Evolutionary conservation across 2,113 vertebrate genomes (phyloP).

Genomic region (Ailuropoda melanoleuca): DNA sequence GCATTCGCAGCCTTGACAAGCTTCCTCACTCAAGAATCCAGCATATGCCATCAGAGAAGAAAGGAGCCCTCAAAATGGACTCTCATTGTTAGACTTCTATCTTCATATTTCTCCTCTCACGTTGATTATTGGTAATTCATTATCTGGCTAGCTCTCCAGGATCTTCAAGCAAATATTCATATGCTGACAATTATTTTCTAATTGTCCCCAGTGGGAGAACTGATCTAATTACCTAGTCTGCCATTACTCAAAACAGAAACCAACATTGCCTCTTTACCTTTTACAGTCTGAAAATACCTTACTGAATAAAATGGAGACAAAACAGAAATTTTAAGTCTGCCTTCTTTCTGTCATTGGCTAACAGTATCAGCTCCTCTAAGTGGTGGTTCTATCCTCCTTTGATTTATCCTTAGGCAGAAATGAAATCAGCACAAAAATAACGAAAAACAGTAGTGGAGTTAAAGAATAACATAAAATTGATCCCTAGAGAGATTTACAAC

Average conservation of each 20-base stretch:
- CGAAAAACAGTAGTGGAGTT: neutral
- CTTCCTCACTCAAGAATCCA: neutral
- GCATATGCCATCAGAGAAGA: neutral
- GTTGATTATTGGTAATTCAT: neutral
- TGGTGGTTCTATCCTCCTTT: neutral
- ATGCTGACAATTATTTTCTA: constrained; percentile 22
- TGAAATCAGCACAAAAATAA: constrained; percentile 34
- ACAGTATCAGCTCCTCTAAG: neutral
- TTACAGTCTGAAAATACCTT: constrained; percentile 33
- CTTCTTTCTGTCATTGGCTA: neutral
- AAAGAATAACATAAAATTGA: constrained; percentile 34
- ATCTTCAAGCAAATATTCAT: constrained; percentile 25
- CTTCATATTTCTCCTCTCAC: neutral
- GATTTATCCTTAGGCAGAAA: constrained; percentile 2
- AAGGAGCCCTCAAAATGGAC: neutral
- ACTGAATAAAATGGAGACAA: constrained; percentile 24
- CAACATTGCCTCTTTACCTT: neutral
- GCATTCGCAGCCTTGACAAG: neutral
- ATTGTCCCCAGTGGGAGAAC: neutral
- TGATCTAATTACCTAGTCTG: neutral
- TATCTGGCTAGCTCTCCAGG: neutral
- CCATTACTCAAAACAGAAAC: neutral
- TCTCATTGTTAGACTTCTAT: neutral
- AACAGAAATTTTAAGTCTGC: neutral
- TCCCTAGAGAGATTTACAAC: neutral